Conservation (phyloP, 2,797 vertebrate genomes). For the Cossypha dichroa region DNA sequence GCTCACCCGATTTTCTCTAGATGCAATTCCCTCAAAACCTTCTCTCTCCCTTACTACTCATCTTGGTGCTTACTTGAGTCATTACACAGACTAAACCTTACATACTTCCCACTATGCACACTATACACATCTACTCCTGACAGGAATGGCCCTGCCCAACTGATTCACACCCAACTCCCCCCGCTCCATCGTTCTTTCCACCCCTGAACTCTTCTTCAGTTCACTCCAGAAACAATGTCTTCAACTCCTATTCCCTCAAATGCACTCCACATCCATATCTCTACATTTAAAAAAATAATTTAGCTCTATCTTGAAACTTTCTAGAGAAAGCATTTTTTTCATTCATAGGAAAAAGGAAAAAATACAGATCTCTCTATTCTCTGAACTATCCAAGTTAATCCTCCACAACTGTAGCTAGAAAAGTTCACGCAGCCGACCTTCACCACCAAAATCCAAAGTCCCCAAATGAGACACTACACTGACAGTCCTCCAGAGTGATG, state of each 20-base stretch:
- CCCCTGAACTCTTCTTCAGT: background rate
- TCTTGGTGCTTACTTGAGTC: background rate
- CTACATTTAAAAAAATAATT: background rate
- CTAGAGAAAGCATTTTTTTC: background rate
- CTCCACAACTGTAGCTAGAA: background rate
- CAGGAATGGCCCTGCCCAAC: background rate
- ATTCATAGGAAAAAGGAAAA: background rate
- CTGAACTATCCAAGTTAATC: background rate
- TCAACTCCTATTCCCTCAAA: background rate
- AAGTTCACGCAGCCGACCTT: background rate
- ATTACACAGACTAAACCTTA: background rate
- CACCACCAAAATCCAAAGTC: background rate
- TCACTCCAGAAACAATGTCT: background rate
- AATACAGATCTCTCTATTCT: background rate
- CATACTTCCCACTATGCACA: rapidly evolving
- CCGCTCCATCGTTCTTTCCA: background rate
- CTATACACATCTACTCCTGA: background rate
- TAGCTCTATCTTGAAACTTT: background rate
- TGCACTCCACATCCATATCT: background rate
- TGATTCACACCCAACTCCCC: background rate
- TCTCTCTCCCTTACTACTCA: background rate
- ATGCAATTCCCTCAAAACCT: background rate
- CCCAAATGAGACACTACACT: background rate
- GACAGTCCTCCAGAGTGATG: background rate
- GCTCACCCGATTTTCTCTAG: background rate